Percentiles rank a stretch among this genome's conserved stretches.
Conservation (phyloP, 2,113 vertebrate genomes). For the Phodopus roborovskii region DNA sequence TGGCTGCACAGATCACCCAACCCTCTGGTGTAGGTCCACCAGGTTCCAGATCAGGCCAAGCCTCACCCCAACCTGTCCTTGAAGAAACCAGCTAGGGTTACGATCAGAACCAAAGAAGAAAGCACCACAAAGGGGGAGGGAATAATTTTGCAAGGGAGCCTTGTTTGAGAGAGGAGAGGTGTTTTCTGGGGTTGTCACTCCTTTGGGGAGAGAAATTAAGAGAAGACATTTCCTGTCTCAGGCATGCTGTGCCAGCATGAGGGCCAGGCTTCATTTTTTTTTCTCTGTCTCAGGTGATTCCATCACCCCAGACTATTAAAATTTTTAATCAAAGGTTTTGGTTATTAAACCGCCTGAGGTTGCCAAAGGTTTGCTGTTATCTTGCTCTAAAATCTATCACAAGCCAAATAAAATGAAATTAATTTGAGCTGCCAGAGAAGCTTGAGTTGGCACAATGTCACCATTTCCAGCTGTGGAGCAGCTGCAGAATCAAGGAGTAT, state of each 20-base stretch:
- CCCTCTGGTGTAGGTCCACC: rapidly evolving
- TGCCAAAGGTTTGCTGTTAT: slow-evolving; percentile 81
- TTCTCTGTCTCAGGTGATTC: slow-evolving; percentile 62
- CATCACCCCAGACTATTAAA: slow-evolving; percentile 82
- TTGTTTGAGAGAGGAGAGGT: neutral
- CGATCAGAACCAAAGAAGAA: neutral
- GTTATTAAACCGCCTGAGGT: slow-evolving; percentile 83
- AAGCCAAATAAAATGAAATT: slow-evolving; percentile 76
- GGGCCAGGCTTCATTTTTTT: slow-evolving; percentile 69
- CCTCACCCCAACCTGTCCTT: rapidly evolving
- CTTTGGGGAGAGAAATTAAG: neutral
- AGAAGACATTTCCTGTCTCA: neutral
- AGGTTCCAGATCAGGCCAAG: rapidly evolving
- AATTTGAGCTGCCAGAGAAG: slow-evolving; percentile 67
- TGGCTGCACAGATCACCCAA: rapidly evolving
- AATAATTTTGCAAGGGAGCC: neutral
- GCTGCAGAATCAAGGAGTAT: rapidly evolving
- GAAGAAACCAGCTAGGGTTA: rapidly evolving
- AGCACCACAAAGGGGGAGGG: rapidly evolving
- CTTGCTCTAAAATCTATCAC: slow-evolving; percentile 64
- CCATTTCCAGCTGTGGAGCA: neutral
- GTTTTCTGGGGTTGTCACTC: neutral
- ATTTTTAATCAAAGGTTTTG: slow-evolving; percentile 87
- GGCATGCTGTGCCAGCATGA: neutral
- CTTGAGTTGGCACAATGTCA: neutral